These are phyloP conservation scores for Lepilemur septentrionalis DNA, from an alignment of 2,797 vertebrate species.

Conservation along the genomic window DNA sequence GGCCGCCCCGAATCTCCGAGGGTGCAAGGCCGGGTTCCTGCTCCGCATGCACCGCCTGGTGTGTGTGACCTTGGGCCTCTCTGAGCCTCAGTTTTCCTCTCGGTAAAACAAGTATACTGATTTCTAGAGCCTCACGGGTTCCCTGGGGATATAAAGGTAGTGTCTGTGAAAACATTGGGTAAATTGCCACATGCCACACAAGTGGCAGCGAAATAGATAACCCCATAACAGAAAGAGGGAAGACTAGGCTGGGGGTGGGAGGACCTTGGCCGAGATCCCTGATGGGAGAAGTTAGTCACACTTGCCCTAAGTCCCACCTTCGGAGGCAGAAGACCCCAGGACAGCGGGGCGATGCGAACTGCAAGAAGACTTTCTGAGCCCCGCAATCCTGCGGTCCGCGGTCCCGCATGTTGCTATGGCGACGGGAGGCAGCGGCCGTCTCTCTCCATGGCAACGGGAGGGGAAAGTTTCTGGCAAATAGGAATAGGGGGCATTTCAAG, in stretches of 20 bases:
- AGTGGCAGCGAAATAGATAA: background rate
- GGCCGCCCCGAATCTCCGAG: background rate
- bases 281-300: slow-evolving; percentile 33
- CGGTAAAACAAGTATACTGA: background rate
- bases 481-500: slow-evolving; percentile 49
- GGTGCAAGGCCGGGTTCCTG: background rate
- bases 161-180: background rate
- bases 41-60: background rate
- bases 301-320: background rate
- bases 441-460: slow-evolving; percentile 79
- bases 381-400: slow-evolving; percentile 64
- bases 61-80: slow-evolving; percentile 47
- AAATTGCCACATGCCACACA: background rate
- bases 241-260: background rate
- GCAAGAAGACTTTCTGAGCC: slow-evolving; percentile 64
- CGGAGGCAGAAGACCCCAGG: slow-evolving; percentile 4
- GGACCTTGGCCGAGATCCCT: background rate
- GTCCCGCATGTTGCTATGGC: slow-evolving; percentile 69
- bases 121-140: background rate
- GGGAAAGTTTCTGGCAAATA: slow-evolving; percentile 73
- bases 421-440: slow-evolving; percentile 74
- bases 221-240: background rate
- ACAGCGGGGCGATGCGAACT: background rate
- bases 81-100: background rate
- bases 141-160: background rate